Conservation (phyloP, 2,797 vertebrate species). For the Anolis apletophallus region DNA sequence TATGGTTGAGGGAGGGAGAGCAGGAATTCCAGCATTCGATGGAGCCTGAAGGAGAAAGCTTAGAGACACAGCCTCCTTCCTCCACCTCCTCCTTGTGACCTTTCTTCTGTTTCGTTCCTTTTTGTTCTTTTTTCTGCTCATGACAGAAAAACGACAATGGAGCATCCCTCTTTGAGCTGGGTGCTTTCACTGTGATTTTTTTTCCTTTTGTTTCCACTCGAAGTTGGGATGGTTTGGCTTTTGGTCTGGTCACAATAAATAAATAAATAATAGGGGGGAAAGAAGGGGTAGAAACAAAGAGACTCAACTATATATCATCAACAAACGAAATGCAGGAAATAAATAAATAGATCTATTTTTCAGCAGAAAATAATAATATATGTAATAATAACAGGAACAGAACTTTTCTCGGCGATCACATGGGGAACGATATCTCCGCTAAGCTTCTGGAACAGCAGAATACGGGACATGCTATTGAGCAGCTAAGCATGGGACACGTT, state of each 20-base stretch:
- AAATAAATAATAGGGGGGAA: background rate
- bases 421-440: background rate
- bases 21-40: constrained; percentile 8
- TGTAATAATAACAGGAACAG: constrained; percentile 9
- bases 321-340: constrained; percentile 26
- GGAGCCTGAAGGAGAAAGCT: constrained; percentile 24
- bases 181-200: constrained; percentile 38
- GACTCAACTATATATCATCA: constrained; percentile 5
- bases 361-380: constrained; percentile 24
- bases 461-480: constrained; percentile 42
- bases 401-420: constrained; percentile 16
- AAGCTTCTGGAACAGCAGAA: constrained; percentile 23
- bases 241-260: constrained; percentile 26
- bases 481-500: constrained; percentile 41
- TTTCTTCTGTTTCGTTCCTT: constrained; percentile 8
- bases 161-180: background rate
- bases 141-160: constrained; percentile 18
- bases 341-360: constrained; percentile 33
- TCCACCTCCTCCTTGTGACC: background rate
- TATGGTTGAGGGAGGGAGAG: background rate
- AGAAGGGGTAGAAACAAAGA: constrained; percentile 1
- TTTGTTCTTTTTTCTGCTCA: background rate
- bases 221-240: constrained; percentile 7
- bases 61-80: constrained; percentile 14
- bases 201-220: background rate